Percentiles rank a stretch among this genome's conserved stretches.
Conservation (phyloP, 2,797 vertebrate genomes). For the Enteromius fasciolatus region DNA sequence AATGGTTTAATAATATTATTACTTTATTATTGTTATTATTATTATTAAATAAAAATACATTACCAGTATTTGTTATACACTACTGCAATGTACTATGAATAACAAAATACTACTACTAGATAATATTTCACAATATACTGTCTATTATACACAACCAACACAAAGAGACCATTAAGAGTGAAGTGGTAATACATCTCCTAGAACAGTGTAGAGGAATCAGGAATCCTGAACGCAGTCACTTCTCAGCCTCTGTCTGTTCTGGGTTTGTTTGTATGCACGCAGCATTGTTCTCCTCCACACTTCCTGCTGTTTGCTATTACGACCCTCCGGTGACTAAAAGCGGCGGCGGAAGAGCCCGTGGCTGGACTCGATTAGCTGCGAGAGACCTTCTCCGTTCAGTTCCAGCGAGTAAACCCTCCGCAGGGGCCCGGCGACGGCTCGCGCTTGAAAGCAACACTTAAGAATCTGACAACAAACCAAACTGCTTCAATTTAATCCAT, state of each 20-base stretch:
- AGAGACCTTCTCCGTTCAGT: slow-evolving; percentile 85
- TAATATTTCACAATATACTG: too few relatives aligned
- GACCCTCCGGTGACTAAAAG: slow-evolving; percentile 84
- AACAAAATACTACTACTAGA: too few relatives aligned
- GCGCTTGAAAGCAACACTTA: slow-evolving; percentile 88
- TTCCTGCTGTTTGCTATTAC: slow-evolving; percentile 80
- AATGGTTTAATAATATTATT: too few relatives aligned
- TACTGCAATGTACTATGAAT: too few relatives aligned
- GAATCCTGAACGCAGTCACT: background rate
- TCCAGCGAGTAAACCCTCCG: slow-evolving; percentile 80
- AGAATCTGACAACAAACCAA: slow-evolving; percentile 90
- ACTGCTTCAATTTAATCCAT: slow-evolving; percentile 89
- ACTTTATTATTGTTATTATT: too few relatives aligned
- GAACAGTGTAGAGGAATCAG: too few relatives aligned
- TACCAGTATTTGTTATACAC: too few relatives aligned
- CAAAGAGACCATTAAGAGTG: background rate
- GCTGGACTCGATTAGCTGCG: slow-evolving; percentile 85
- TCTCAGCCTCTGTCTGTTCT: background rate
- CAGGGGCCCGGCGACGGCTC: slow-evolving; percentile 77
- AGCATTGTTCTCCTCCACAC: background rate
- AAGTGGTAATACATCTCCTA: background rate
- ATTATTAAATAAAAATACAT: too few relatives aligned
- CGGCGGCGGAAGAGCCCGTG: slow-evolving; percentile 79
- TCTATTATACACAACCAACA: background rate
- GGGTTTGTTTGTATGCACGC: slow-evolving; percentile 28